These are phyloP conservation scores for Irena cyanogastra DNA, from an alignment of 2,113 vertebrate genomes.

Conservation along the genomic window DNA sequence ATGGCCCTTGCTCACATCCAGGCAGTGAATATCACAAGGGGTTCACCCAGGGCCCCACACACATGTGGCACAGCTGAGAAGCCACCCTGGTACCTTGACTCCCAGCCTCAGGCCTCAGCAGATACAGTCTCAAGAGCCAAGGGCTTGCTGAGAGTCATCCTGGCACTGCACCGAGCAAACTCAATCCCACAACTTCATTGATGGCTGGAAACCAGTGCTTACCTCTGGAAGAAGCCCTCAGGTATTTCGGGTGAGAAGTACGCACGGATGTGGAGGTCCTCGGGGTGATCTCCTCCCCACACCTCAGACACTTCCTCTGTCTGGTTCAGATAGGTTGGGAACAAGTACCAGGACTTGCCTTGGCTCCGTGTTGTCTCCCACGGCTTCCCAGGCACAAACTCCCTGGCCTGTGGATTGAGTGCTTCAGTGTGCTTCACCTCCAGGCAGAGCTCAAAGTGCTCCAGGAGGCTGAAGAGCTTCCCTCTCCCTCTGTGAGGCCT, in stretches of 20 bases:
- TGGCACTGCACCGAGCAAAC: accelerated
- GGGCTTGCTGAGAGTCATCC: background rate
- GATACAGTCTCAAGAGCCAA: background rate
- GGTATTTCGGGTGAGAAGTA: conserved; percentile 71
- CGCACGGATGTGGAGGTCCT: conserved; percentile 63
- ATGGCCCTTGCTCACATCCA: background rate
- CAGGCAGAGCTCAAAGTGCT: conserved; percentile 74
- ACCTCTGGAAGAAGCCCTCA: conserved; percentile 75
- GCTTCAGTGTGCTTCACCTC: background rate
- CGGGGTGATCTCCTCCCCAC: conserved; percentile 61
- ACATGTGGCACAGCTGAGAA: background rate
- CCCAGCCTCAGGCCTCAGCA: background rate
- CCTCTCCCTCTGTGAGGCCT: conserved; percentile 36
- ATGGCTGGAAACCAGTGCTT: background rate
- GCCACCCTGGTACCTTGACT: background rate
- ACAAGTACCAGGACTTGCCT: conserved; percentile 55
- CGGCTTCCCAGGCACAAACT: conserved; percentile 47
- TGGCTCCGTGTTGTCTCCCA: conserved; percentile 17
- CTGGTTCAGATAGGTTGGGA: conserved; percentile 66
- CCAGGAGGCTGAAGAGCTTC: conserved; percentile 68
- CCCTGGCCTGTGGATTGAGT: conserved; percentile 61
- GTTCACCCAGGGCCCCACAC: background rate
- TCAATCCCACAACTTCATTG: accelerated
- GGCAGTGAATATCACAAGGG: background rate
- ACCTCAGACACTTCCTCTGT: conserved; percentile 45